Evolutionary conservation across 2,113 vertebrate species (phyloP).

Genomic region (Ptilonorhynchus violaceus): DNA sequence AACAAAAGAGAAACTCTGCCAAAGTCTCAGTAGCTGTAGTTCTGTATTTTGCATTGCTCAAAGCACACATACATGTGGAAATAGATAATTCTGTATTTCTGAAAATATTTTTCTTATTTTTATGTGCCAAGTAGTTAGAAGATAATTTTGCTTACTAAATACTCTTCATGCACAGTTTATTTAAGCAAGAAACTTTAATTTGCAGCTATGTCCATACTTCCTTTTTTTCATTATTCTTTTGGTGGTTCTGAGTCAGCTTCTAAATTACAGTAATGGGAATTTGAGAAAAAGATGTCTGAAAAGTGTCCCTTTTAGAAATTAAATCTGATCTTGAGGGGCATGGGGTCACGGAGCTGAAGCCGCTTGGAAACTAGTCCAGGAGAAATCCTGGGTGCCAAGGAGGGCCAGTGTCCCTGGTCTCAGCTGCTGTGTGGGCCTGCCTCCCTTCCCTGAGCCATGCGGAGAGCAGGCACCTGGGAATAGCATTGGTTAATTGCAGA

Average conservation of each 20-base stretch:
- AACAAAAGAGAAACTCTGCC: not conserved
- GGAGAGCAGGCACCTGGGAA: not conserved
- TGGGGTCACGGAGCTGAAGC: not conserved
- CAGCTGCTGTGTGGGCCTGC: not conserved
- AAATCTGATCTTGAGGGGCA: not conserved
- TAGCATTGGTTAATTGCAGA: too few species aligned
- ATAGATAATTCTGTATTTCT: not conserved
- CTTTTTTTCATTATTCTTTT: not conserved
- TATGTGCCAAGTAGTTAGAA: not conserved
- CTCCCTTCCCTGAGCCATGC: not conserved
- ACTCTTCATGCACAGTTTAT: not conserved
- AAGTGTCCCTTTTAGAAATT: not conserved
- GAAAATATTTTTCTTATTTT: not conserved
- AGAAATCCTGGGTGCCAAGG: not conserved
- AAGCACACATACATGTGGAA: not conserved
- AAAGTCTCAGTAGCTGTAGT: not conserved
- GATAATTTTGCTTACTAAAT: not conserved
- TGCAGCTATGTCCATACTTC: not conserved
- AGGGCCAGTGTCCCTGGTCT: not conserved
- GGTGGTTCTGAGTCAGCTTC: not conserved
- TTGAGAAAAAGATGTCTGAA: not conserved
- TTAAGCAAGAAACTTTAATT: not conserved
- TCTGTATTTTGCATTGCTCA: not conserved
- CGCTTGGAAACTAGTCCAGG: not conserved
- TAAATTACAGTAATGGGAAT: not conserved